Base-by-base conservation (phyloP, 2,797 vertebrate genomes). In the Balearica regulorum region DNA sequence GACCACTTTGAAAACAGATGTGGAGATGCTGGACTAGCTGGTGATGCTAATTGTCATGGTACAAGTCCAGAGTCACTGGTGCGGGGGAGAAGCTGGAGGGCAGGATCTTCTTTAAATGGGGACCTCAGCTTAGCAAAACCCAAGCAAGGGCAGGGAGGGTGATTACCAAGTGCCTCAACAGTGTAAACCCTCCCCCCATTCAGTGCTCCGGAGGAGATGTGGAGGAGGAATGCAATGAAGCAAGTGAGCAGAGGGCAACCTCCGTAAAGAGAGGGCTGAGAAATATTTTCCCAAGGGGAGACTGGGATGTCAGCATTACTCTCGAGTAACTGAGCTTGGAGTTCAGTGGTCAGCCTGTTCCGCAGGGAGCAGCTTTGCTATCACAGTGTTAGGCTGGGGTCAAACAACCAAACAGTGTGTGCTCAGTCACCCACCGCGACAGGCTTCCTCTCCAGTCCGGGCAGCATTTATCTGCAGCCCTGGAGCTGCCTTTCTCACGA, bases 171-270 rank as follows among this genome's bases (percentile, higher is more conserved):
- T 44, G 49, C 44, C 35, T 80, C 48, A 75, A 11, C 16, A 41
- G 31, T 3, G 6, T 31, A 35, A 91, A 57, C 10, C 6, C 24
- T 79, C 13, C 35, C 33, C 20, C 79, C 3, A 3, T 35, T 60
- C 54, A 8, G 28, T 71, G 75, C 57, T 78, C 33, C 0, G 0
- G 48, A 4, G 6, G 31, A 79, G 10, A 31, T 0, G 0, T 0
- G 1, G 70, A 82, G 53, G 29, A 90, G 64, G 65, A 85, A 28
- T n/a, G 24, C 61, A 43, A 0, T 20, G 69, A 58, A 83, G 57
- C 29, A 12, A 12, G 46, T 3, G 3, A 91, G 55, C 80, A 82
- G 43, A 92, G 62, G 65, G 55, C 51, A 82, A 68, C 43, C 44
- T 48, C 83, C 0, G 0, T 54, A 58, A 76, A 53, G 58, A 41